A percentile compares a stretch with the other conserved stretches of the same genome.
Evolutionary conservation across 2,797 vertebrate genomes (phyloP).

Genomic region (Paguma larvata): DNA sequence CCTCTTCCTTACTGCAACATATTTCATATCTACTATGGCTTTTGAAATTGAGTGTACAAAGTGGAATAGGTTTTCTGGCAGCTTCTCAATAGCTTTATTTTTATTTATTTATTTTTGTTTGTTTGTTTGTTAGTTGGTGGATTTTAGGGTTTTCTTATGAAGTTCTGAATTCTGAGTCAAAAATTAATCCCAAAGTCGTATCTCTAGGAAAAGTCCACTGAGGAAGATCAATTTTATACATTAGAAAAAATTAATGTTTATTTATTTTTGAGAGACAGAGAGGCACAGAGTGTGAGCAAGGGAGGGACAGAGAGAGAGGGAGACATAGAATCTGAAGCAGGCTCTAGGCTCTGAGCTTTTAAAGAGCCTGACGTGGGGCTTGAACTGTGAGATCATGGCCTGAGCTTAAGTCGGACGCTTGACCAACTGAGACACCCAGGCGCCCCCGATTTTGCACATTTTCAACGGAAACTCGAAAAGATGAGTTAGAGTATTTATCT

Average conservation of each 20-base stretch:
- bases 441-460: slow-evolving; percentile 25
- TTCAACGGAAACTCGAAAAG: slow-evolving; percentile 62
- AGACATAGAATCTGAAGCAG: no score
- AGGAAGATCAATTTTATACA: slow-evolving; percentile 61
- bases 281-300: no score
- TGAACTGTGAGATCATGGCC: no score
- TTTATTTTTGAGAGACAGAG: no score
- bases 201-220: slow-evolving; percentile 18
- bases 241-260: not conserved
- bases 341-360: no score
- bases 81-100: not conserved
- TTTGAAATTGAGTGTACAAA: slow-evolving; percentile 62
- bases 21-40: slow-evolving; percentile 58
- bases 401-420: no score
- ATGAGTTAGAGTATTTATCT: slow-evolving; percentile 58
- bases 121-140: not conserved
- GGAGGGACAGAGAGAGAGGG: no score
- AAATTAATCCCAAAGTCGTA: slow-evolving; percentile 63
- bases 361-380: no score
- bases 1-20: slow-evolving; percentile 50
- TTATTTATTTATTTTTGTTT: not conserved
- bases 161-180: slow-evolving; percentile 57
- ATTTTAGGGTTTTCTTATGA: slow-evolving; percentile 61
- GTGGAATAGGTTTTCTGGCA: slow-evolving; percentile 43
- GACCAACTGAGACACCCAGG: no score